Percentiles rank a stretch among this genome's conserved stretches.
These are phyloP conservation scores for Metopolophium dirhodum DNA, from an alignment of 1,140 invertebrate species.

Conservation along the genomic window DNA sequence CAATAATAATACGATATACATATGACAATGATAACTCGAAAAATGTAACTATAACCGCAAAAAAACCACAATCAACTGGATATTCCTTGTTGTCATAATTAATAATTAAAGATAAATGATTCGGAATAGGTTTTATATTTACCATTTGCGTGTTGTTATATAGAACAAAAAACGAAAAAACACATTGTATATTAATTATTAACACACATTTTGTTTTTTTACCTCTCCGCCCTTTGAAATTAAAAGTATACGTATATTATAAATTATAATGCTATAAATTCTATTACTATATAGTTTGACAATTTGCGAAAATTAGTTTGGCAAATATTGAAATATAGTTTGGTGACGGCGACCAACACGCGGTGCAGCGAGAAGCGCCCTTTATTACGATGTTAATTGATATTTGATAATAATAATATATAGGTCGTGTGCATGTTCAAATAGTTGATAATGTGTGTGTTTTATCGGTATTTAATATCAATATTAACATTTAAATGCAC, in stretches of 20 bases:
- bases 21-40: too few relatives aligned
- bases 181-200: not conserved
- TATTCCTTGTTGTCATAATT: not conserved
- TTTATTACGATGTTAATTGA: not conserved
- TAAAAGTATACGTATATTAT: not conserved
- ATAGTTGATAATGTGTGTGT: not conserved
- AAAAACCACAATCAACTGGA: not conserved
- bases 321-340: not conserved
- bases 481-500: constrained; percentile 1
- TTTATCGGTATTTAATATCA: not conserved
- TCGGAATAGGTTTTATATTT: not conserved
- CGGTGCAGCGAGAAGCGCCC: not conserved
- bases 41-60: not conserved
- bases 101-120: not conserved
- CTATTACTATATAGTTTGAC: not conserved
- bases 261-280: not conserved
- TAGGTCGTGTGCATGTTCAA: not conserved
- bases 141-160: not conserved
- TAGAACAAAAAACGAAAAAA: not conserved
- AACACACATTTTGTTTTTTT: not conserved
- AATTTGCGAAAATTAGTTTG: not conserved
- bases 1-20: too few relatives aligned
- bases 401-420: not conserved
- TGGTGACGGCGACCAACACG: not conserved
- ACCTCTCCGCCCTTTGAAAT: too few relatives aligned